Base-by-base conservation (phyloP, 2,797 vertebrate species). In the Acrocephalus scirpaceus region DNA sequence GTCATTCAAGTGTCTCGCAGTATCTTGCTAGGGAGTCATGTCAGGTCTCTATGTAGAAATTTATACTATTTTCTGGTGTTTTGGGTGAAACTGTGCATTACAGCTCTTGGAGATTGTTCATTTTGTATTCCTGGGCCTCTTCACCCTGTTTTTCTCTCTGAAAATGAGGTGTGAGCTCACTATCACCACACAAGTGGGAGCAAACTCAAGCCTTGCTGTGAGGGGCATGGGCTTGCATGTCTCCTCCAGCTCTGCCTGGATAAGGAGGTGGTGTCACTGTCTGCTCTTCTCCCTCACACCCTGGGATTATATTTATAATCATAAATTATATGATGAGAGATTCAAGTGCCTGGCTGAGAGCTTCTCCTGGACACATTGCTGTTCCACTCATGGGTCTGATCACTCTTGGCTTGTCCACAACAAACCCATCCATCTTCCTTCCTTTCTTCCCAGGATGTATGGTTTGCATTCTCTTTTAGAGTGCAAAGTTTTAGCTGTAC, bases 181-280 rank as follows among this genome's bases (percentile, higher is more conserved):
- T 2, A 1, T 26, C 48, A 56, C 7, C 10, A 7, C 30, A 40
- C 0, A 2, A 62, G 6, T 7, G 14, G n/a, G 53, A 61, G 54
- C n/a, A 73, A 48, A 26, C 71, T 53, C 0, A 0, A 62, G 30
- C 45, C 54, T 29, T 7, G 23, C 13, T 9, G 8, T 7, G 16
- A n/a, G 18, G 58, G 50, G 72, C 76, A 76, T 1, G 13, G 38
- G 19, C 32, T 79, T n/a, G 19, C 14, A 32, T 88, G 62, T 88
- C n/a, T 86, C 13, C 5, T 3, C 36, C 27, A 50, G 66, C 36
- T 78, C 38, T 4, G 5, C 19, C 18, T 2, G 5, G 51, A 44
- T 1, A 5, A 69, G 51, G 42, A 84, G 27, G 12, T 36, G 38
- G 9, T 17, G 13, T 18, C 26, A n/a, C 36, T 10, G 4, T 8